phyloP scores from a whole-genome alignment of 2,888 invertebrate genomes.

The Dimorphilus gyrociliatus region DNA sequence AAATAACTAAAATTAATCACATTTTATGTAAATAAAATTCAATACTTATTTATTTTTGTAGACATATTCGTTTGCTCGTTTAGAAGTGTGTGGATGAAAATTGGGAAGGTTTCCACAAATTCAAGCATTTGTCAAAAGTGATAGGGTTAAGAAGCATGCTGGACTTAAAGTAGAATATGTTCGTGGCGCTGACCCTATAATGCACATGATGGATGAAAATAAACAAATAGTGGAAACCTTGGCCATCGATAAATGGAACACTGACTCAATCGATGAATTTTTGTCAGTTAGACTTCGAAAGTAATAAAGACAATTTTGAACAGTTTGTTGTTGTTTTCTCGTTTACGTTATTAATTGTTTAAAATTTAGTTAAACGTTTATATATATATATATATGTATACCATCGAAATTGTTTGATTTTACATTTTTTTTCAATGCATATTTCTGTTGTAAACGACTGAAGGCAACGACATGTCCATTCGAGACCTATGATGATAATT shows the following conservation, averaged over 20 bases:
- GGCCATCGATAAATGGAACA: constrained; percentile 96
- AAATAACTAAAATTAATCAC: no score
- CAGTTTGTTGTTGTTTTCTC: no score
- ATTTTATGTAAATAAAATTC: constrained; percentile 1
- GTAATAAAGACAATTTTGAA: no score
- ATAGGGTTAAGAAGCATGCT: constrained; percentile 69
- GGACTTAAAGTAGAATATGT: constrained; percentile 81
- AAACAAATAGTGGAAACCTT: constrained; percentile 65
- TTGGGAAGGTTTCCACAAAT: constrained; percentile 95
- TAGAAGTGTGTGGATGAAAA: constrained; percentile 96
- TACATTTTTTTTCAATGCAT: no score
- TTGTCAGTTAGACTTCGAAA: constrained; percentile 60
- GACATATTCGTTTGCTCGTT: constrained; percentile 71
- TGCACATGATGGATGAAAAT: constrained; percentile 63
- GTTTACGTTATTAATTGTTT: no score
- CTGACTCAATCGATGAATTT: constrained; percentile 91
- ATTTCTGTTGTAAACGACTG: no score
- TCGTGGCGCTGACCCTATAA: constrained; percentile 79
- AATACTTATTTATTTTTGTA: constrained; percentile 17
- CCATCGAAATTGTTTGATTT: no score
- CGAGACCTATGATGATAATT: no score
- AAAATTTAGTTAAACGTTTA: no score
- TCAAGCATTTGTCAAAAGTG: constrained; percentile 90
- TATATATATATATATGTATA: no score
- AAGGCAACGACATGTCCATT: no score